Percentiles rank a stretch among this genome's conserved stretches.
Evolutionary conservation across 2,797 vertebrate genomes (phyloP).

Genomic region (Mus spretus): DNA sequence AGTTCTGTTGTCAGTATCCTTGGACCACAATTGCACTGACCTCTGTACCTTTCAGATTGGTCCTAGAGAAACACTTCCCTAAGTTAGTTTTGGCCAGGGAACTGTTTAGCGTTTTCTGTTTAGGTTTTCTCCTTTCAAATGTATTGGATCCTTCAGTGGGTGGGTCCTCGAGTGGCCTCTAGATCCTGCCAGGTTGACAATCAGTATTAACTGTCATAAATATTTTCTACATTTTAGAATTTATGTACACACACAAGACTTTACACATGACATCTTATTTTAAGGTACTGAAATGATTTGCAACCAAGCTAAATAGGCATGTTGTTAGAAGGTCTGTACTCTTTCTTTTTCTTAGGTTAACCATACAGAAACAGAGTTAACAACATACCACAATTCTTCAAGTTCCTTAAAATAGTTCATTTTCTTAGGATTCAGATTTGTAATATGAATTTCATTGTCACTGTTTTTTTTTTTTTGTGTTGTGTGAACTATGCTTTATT

Average conservation of each 20-base stretch:
- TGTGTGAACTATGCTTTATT: neutral
- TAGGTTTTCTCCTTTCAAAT: neutral
- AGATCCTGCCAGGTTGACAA: neutral
- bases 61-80: neutral
- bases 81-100: neutral
- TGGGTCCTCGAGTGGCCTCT: neutral
- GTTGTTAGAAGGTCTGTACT: neutral
- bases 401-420: neutral
- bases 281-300: slow-evolving; percentile 30
- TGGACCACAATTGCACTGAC: neutral
- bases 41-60: neutral
- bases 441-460: neutral
- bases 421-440: slow-evolving; percentile 43
- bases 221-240: neutral
- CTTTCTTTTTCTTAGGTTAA: neutral
- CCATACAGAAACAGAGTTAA: neutral
- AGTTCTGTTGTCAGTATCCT: neutral
- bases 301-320: neutral
- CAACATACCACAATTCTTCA: neutral
- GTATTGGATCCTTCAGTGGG: neutral
- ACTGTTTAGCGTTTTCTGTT: neutral
- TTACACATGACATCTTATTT: slow-evolving; percentile 20
- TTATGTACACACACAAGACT: neutral
- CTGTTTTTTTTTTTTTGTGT: neutral
- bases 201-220: neutral